Base-by-base conservation (phyloP, 2,797 vertebrate species). In the Chaetodon trifasciatus region DNA sequence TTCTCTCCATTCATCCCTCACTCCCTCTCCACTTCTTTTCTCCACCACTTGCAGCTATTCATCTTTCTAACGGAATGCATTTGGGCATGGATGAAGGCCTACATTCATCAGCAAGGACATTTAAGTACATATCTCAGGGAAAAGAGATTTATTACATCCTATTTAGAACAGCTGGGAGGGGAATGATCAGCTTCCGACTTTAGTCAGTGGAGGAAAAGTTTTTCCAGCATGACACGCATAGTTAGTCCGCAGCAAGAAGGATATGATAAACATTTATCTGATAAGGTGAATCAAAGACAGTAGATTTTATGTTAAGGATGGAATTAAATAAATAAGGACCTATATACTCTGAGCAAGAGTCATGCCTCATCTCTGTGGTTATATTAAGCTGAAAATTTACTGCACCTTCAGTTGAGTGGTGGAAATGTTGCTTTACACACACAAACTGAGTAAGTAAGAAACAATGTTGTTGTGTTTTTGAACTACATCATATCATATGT, bases 21-120 rank as follows among this genome's bases (percentile, higher is more conserved):
- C 56, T 55, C 40, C 1, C 57, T 19, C 60, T 24, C 58, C 21
- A 53, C 24, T 62, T 62, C 78, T 69, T 32, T 53, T 24, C 57
- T 12, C 64, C 13, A 63, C 52, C 46, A 83, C 87, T 88, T 50
- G 19, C 64, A 39, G 79, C 90, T 80, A 94, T 95, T 92, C 86
- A 92, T 95, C 92, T 91, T 84, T 75, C 69, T 63, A 72, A 83
- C 53, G 64, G 79, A 88, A 89, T 85, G 82, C 84, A 86, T 92
- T 87, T 90, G 83, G 84, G 75, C 84, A 81, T 70, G 76, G 87
- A 92, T 84, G 86, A 91, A 90, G 84, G 87, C 79, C 81, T 53
- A 56, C 92, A 94, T 94, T 88, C 84, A 93, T 95, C 94, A 95
- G 81, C 66, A 19, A 53, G 72, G 87, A 87, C 87, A 78, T 89